Evolutionary conservation across 2,888 invertebrate species (phyloP), one percentile per base, ranked within the genome.

Genomic region (Hybos culiciformis): DNA sequence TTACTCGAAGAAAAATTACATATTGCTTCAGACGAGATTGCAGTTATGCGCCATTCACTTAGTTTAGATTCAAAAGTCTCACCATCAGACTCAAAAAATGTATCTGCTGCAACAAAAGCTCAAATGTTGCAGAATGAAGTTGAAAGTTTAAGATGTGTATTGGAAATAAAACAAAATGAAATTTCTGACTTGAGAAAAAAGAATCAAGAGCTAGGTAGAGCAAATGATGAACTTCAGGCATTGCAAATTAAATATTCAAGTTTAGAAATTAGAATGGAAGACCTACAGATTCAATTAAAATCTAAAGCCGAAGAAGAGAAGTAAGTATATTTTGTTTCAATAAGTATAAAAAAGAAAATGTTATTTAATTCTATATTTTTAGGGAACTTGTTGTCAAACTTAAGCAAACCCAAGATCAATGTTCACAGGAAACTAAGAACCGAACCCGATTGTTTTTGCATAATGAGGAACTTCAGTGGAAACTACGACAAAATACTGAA

Each of bases 401-500:
- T 57, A 75, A 83, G 48, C 73, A 78, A 38, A 67, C 91, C 43
- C 70, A 79, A 29, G 83, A 84, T 49, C 74, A 75, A 3, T 78
- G 80, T 45, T 81, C 80, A 37, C 76, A 85, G 43, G 84, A 90
- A 60, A 70, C 76, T 3, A 81, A 84, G 56, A 83, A 83, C 50
- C 84, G 84, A 55, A 77, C 82, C 47, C 71, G 87, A 3, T 66
- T 90, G 37, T 75, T 78, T 1, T 82, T 84, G 57, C 78, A 84
- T 58, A 91, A 90, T 59, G 93, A 93, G 66, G 87, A 91, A 64
- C 72, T 92, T 3, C 76, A 84, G 54, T 93, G 87, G 78, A 83
- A 83, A 58, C 72, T 92, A 45, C 74, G 83, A 55, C 85, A 87
- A 61, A 85, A 83, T 61, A 80, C 80, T 44, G 82, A 85, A 65